Evolutionary conservation across 2,888 invertebrate species (phyloP), one percentile per base, ranked within the genome.

Genomic region (Folsomia candida): DNA sequence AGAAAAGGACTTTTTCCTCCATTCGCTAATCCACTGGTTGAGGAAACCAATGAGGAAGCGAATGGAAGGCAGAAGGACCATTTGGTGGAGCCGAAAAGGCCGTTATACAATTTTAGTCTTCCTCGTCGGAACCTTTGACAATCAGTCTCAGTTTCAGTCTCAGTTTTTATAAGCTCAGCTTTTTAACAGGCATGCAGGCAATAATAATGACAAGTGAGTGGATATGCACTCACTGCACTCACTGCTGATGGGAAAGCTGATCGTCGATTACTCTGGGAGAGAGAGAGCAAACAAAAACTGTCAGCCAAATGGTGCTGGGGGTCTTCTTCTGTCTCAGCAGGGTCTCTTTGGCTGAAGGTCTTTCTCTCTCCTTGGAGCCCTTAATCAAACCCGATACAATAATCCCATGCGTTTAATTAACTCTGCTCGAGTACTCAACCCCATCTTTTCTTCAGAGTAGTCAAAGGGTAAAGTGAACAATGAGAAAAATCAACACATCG

Each of bases 61-160:
- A 14, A 37, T 14, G 37, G 37, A 37, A 14, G 37, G 37, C 37
- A 37, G 4, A 14, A 9, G 14, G 37, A 14, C 37, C 37, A 4
- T 37, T 37, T 37, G 37, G n/a, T n/a, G n/a, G 37, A 37, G 37
- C 37, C 37, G 37, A 37, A 37, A 9, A n/a, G n/a, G n/a, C n/a
- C n/a, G n/a, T n/a, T n/a, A n/a, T n/a, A n/a, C n/a, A n/a, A n/a
- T n/a, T n/a, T n/a, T n/a, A n/a, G n/a, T n/a, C n/a, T n/a, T n/a
- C n/a, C n/a, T n/a, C 2, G 62, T 62, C 62, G 62, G 62, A 27
- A 59, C 62, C 62, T 62, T 62, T 62, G 62, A 62, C 62, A 62
- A 62, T 62, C 62, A 26, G 62, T 62, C 28, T 62, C 62, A 62
- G 62, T 62, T 62, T 62, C 62, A 62, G 27, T 62, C n/a, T 4